phyloP scores from a whole-genome alignment of 1,140 invertebrate species.

The Magallana angulata region DNA sequence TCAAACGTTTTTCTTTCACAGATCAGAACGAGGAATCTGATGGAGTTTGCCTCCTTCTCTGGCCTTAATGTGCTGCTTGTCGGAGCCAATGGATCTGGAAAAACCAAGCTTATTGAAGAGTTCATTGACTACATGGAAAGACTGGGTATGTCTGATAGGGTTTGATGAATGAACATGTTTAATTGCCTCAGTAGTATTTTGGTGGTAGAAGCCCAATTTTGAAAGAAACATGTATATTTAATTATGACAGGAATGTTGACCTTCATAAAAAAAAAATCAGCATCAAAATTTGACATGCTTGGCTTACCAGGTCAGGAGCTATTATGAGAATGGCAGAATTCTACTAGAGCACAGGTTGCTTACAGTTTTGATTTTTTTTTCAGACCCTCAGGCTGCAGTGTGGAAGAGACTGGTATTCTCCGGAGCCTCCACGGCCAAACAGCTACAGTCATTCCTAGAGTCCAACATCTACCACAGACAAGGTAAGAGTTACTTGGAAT shows the following conservation, averaged over 20 bases:
- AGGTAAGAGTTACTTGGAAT: constrained; percentile 59
- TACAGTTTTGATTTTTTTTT: not conserved
- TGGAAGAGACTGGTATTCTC: constrained; percentile 77
- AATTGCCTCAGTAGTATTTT: too few relatives aligned
- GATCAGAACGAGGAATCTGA: constrained; percentile 76
- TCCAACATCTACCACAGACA: constrained; percentile 79
- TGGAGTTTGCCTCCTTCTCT: constrained; percentile 78
- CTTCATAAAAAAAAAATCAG: too few relatives aligned
- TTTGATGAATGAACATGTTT: not conserved
- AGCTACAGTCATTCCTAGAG: constrained; percentile 78
- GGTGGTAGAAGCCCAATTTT: too few relatives aligned
- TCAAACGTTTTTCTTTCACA: constrained; percentile 33
- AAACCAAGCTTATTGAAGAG: constrained; percentile 78
- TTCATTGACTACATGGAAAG: constrained; percentile 66
- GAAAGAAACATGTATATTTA: not conserved
- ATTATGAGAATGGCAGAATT: too few relatives aligned
- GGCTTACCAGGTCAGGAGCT: too few relatives aligned
- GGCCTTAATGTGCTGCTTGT: constrained; percentile 78
- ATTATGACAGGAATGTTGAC: too few relatives aligned
- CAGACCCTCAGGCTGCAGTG: constrained; percentile 73
- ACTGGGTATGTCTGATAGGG: constrained; percentile 66
- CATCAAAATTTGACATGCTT: too few relatives aligned
- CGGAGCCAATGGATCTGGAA: constrained; percentile 80
- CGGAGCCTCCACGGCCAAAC: constrained; percentile 75
- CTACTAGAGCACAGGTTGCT: too few relatives aligned